A percentile compares a stretch with the other conserved stretches of the same genome.
phyloP scores from a whole-genome alignment of 2,888 invertebrate species.

The Himalopsyche anomala region DNA sequence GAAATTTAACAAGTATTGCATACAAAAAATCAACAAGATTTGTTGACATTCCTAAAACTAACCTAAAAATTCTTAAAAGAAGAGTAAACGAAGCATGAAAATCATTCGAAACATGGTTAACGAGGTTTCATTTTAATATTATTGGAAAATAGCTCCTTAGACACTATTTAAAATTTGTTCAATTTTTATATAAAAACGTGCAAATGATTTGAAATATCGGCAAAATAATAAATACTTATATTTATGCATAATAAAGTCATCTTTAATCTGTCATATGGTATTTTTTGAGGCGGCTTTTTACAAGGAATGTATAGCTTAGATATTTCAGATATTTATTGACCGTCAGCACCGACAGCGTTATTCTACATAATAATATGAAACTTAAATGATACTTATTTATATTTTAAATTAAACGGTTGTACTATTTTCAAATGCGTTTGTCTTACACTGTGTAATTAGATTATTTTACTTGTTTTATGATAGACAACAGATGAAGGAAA shows the following conservation, averaged over 20 bases:
- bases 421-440: constrained; percentile 38
- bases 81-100: not conserved
- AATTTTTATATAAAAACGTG: not conserved
- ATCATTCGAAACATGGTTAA: not conserved
- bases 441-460: constrained; percentile 33
- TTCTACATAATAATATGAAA: not conserved
- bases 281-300: constrained; percentile 26
- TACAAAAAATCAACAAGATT: constrained; percentile 10
- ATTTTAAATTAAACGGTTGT: constrained; percentile 19
- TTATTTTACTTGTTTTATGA: constrained; percentile 28
- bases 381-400: constrained; percentile 28
- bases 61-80: constrained; percentile 13
- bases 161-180: not conserved
- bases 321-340: constrained; percentile 11
- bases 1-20: constrained; percentile 1
- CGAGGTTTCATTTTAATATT: constrained; percentile 16
- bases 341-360: not conserved
- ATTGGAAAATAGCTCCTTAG: no score
- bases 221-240: no score
- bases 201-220: no score
- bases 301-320: constrained; percentile 11
- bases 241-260: no score
- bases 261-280: not conserved
- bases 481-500: constrained; percentile 21
- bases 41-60: constrained; percentile 35